phyloP scores from a whole-genome alignment of 2,888 invertebrate genomes.

The Trichopoda pennipes region DNA sequence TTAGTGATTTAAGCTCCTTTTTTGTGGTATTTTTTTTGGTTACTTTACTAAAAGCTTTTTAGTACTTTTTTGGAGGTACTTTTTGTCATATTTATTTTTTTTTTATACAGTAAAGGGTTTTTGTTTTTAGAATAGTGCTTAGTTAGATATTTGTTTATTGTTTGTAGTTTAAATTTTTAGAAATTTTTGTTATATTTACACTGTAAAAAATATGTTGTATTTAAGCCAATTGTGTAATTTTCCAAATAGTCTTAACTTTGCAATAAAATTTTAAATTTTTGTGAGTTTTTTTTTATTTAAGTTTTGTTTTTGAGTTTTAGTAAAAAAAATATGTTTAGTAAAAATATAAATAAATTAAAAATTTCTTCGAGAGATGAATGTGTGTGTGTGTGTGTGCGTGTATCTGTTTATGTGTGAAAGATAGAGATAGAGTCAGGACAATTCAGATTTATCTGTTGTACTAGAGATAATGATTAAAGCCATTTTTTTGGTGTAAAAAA shows the following conservation, averaged over 20 bases:
- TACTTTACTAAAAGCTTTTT: too few species aligned
- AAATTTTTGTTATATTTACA: slow-evolving; percentile 21
- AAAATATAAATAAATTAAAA: slow-evolving; percentile 3
- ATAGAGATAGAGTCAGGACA: neutral
- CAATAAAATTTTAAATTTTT: too few species aligned
- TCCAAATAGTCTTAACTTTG: slow-evolving; percentile 38
- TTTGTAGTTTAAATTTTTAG: neutral
- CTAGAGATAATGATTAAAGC: slow-evolving; percentile 15
- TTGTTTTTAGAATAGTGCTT: neutral
- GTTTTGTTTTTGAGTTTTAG: slow-evolving; percentile 8
- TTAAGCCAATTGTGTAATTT: slow-evolving; percentile 24
- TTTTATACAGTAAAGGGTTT: neutral
- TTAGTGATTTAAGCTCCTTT: too few species aligned
- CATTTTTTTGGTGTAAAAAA: slow-evolving; percentile 7
- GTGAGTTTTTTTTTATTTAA: slow-evolving; percentile 1
- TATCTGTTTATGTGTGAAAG: neutral
- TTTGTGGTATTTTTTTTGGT: neutral
- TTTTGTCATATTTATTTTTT: neutral
- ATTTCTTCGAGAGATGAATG: slow-evolving; percentile 45
- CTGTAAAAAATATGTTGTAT: slow-evolving; percentile 53
- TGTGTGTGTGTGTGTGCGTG: neutral
- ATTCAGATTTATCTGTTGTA: neutral
- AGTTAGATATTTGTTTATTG: neutral
- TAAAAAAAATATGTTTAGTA: slow-evolving; percentile 1
- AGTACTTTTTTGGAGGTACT: neutral